Percentiles rank a stretch among this genome's conserved stretches.
Conservation (phyloP, 2,113 vertebrate species). For the Microcebus griseorufus region DNA sequence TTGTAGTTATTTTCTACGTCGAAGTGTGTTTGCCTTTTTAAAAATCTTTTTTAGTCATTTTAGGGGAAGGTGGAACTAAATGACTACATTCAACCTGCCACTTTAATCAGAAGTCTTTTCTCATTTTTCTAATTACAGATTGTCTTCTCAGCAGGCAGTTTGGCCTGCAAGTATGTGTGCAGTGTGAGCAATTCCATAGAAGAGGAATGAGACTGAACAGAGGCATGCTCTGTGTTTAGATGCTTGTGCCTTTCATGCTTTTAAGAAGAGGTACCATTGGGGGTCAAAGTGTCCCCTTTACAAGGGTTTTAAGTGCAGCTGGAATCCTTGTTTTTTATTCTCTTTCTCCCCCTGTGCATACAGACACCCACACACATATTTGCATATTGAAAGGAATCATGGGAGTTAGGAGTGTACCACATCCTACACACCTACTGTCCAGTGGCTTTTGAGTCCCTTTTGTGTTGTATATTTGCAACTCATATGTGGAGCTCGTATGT, state of each 20-base stretch:
- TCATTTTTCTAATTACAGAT: neutral
- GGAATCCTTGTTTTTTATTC: neutral
- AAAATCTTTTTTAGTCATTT: neutral
- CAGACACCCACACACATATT: too few species aligned
- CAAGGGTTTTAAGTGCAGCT: neutral
- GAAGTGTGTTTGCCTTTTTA: neutral
- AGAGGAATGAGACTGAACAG: neutral
- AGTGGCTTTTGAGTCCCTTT: neutral
- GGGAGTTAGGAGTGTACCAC: neutral
- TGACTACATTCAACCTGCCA: neutral
- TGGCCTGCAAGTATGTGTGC: neutral
- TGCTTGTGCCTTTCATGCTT: neutral
- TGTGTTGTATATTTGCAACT: neutral
- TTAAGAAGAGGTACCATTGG: neutral
- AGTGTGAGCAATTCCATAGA: accelerated
- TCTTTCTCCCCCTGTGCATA: neutral
- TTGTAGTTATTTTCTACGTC: neutral
- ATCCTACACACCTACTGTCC: too few species aligned
- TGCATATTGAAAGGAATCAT: neutral
- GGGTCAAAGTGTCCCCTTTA: neutral
- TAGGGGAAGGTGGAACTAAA: neutral
- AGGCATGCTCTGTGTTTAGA: neutral
- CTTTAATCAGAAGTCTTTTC: neutral
- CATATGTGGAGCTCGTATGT: accelerated
- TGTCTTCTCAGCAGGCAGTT: neutral